Percentiles rank a stretch among this genome's conserved stretches.
Evolutionary conservation across 2,113 vertebrate species (phyloP).

Genomic region (Zeus faber): DNA sequence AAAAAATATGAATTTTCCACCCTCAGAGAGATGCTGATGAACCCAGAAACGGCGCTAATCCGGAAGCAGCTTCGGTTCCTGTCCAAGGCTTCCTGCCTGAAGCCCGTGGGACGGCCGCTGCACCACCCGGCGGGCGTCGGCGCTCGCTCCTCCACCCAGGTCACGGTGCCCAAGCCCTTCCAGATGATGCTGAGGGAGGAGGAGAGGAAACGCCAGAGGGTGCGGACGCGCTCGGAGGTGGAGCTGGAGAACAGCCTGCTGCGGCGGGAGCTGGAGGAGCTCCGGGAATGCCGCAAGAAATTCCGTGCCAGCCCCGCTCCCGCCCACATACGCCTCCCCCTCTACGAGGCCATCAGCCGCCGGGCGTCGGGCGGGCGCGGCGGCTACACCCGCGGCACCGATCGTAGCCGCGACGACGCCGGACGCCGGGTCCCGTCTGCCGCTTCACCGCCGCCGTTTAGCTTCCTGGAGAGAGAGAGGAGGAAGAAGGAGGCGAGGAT

Average conservation of each 20-base stretch:
- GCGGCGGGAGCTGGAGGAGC: conserved; percentile 81
- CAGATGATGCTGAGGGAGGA: conserved; percentile 90
- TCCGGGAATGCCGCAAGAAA: conserved; percentile 83
- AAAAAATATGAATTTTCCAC: too few relatives aligned
- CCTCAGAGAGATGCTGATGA: conserved; percentile 26
- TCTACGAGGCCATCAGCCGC: conserved; percentile 75
- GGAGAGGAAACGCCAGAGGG: conserved; percentile 75
- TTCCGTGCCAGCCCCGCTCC: conserved; percentile 88
- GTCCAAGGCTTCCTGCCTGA: conserved; percentile 3
- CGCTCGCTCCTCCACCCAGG: conserved; percentile 67
- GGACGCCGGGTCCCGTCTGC: conserved; percentile 59
- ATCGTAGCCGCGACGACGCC: conserved; percentile 12
- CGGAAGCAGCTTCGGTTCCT: conserved; percentile 32
- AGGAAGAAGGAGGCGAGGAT: conserved; percentile 77
- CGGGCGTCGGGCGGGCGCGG: conserved; percentile 50
- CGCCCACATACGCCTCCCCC: conserved; percentile 72
- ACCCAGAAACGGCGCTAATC: conserved; percentile 9
- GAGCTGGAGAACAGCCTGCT: conserved; percentile 77
- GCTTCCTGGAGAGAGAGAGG: conserved; percentile 84
- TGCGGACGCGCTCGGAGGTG: conserved; percentile 77
- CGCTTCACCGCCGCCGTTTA: conserved; percentile 79
- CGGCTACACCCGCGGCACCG: conserved; percentile 6
- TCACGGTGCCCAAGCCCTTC: conserved; percentile 90
- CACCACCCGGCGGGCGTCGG: conserved; percentile 12
- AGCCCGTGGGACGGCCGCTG: background rate